Conservation (phyloP, 2,113 vertebrate species). For the Rafetus swinhoei region DNA sequence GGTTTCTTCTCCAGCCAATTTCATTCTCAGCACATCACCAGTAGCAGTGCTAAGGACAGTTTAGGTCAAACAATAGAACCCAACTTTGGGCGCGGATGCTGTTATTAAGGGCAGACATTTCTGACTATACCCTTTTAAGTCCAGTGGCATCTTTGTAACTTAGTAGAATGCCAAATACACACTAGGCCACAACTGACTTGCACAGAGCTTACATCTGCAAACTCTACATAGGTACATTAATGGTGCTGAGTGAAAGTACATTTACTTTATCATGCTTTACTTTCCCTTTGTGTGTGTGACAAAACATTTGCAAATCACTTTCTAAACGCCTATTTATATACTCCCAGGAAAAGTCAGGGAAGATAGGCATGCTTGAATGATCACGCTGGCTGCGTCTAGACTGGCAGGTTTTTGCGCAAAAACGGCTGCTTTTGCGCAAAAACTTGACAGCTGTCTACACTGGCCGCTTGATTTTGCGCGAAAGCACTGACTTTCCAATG, state of each 20-base stretch:
- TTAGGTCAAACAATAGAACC: background rate
- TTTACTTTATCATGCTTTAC: no score
- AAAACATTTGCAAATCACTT: background rate
- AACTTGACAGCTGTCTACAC: no score
- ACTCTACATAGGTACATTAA: background rate
- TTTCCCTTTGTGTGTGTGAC: background rate
- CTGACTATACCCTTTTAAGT: background rate
- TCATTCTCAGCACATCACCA: background rate
- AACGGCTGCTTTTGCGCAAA: no score
- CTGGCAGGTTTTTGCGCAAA: no score
- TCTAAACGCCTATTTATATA: background rate
- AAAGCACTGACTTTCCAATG: no score
- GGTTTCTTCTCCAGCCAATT: background rate
- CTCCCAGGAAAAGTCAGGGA: background rate
- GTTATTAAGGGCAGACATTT: background rate
- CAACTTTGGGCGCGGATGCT: background rate
- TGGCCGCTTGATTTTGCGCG: no score
- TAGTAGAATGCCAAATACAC: background rate
- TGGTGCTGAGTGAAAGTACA: background rate
- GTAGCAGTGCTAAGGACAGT: accelerated
- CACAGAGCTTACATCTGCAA: no score
- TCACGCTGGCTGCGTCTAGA: no score
- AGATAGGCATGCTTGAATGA: background rate
- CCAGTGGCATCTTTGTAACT: no score
- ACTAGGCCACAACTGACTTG: background rate